phyloP scores from a whole-genome alignment of 2,888 invertebrate genomes.

The Drosophila infuscata region DNA sequence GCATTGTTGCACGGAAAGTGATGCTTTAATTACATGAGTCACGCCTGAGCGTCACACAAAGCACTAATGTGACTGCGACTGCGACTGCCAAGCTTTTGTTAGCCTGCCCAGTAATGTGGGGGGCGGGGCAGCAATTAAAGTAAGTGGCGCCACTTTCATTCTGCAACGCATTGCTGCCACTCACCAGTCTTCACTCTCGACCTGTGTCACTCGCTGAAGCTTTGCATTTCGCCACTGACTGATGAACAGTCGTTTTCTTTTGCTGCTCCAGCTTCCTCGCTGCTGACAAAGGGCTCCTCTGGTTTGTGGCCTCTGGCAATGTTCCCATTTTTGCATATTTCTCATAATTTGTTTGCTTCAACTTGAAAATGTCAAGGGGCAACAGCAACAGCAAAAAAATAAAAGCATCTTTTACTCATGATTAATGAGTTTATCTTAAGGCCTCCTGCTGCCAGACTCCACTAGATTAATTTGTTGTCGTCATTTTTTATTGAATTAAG shows the following conservation, averaged over 20 bases:
- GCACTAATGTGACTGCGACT: constrained; percentile 41
- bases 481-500: constrained; percentile 32
- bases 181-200: constrained; percentile 3
- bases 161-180: constrained; percentile 45
- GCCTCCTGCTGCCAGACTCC: constrained; percentile 7
- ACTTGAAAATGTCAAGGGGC: constrained; percentile 53
- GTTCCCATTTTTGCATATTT: constrained; percentile 39
- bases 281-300: constrained; percentile 33
- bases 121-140: constrained; percentile 66
- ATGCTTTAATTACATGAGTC: constrained; percentile 74
- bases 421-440: constrained; percentile 55
- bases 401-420: constrained; percentile 23
- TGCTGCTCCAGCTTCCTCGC: not conserved
- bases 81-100: constrained; percentile 38
- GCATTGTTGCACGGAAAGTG: constrained; percentile 70
- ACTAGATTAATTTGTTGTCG: constrained; percentile 34
- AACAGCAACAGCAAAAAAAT: not conserved
- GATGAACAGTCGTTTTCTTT: constrained; percentile 37
- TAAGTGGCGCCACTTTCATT: constrained; percentile 72
- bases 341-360: constrained; percentile 55
- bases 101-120: constrained; percentile 16
- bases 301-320: constrained; percentile 24
- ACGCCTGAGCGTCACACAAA: constrained; percentile 46
- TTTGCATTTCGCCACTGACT: constrained; percentile 32
- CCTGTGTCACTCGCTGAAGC: constrained; percentile 25